Evolutionary conservation across 2,888 invertebrate species (phyloP).

Genomic region (Ochropacha duplaris): DNA sequence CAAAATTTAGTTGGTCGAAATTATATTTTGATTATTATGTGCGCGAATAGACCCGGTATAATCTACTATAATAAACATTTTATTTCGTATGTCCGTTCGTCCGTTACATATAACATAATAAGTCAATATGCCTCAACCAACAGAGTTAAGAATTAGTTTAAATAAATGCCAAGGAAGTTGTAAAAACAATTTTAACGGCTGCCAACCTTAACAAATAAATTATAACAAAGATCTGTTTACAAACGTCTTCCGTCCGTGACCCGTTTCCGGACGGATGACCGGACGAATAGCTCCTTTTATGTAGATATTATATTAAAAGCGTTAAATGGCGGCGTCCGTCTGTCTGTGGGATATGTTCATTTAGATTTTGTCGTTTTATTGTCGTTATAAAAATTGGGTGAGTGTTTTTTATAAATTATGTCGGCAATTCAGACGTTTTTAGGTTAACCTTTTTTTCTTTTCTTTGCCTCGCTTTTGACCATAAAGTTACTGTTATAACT

Average conservation of each 20-base stretch:
- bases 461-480: no score
- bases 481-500: no score
- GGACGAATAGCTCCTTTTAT: conserved; percentile 3
- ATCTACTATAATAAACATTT: no score
- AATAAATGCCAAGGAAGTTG: conserved; percentile 20
- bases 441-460: neutral
- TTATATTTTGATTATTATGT: no score
- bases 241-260: conserved; percentile 10
- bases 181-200: conserved; percentile 45
- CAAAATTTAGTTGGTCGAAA: no score
- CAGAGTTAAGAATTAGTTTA: neutral
- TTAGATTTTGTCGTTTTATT: conserved; percentile 8
- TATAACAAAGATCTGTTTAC: conserved; percentile 13
- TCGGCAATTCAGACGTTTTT: neutral
- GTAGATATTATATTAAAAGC: conserved; percentile 12
- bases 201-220: conserved; percentile 8
- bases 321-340: conserved; percentile 22
- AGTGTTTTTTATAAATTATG: neutral
- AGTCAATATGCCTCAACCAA: neutral
- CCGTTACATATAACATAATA: no score
- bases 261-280: conserved; percentile 13
- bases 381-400: conserved; percentile 3
- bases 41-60: no score
- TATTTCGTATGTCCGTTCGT: no score
- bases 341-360: conserved; percentile 15